phyloP scores from a whole-genome alignment of 2,888 invertebrate genomes.

The Sarcophaga subvicina region DNA sequence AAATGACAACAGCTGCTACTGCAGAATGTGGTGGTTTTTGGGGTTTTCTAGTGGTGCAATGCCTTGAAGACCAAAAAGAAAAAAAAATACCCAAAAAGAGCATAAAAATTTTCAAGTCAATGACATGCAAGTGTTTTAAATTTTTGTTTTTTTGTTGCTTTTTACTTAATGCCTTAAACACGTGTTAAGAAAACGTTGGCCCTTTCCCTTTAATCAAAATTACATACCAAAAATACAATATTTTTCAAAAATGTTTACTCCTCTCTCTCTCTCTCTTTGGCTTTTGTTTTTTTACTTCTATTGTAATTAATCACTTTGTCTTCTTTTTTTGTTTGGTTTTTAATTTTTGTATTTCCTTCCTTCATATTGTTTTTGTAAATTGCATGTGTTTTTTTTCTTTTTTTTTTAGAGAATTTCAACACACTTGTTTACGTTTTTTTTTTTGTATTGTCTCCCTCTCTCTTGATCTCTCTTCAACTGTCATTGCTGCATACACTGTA shows the following conservation, averaged over 20 bases:
- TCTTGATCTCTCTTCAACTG: no score
- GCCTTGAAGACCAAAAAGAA: background rate
- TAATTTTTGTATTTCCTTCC: background rate
- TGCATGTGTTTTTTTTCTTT: background rate
- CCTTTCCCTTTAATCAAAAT: background rate
- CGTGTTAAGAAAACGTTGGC: background rate
- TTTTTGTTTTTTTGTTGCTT: background rate
- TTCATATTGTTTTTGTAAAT: constrained; percentile 3
- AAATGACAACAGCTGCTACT: constrained; percentile 29
- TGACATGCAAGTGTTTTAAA: background rate
- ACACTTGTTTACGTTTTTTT: constrained; percentile 52
- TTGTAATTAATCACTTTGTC: background rate
- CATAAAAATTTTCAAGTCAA: background rate
- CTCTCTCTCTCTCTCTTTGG: background rate
- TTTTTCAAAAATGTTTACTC: no score
- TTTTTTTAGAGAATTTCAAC: constrained; percentile 39
- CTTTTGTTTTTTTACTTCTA: background rate
- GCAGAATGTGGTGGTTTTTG: background rate
- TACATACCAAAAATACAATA: background rate
- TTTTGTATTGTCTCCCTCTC: background rate
- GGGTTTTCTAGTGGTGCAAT: background rate
- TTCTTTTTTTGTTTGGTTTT: background rate
- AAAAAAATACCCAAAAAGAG: background rate
- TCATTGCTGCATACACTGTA: background rate
- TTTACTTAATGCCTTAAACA: background rate